Evolutionary conservation across 2,797 vertebrate species (phyloP).

Genomic region (Garrulus glandarius): DNA sequence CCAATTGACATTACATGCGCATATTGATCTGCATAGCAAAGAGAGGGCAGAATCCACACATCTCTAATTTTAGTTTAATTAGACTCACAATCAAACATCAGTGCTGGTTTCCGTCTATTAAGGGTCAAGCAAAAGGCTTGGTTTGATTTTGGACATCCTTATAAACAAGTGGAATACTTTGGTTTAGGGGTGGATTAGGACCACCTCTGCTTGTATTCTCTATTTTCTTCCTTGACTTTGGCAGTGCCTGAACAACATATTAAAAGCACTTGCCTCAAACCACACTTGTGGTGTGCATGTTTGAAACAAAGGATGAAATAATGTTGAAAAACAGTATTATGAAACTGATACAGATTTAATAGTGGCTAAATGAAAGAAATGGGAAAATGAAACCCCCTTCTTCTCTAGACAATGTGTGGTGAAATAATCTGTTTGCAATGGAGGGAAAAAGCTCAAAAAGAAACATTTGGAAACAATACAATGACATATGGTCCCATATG

Average conservation of each 20-base stretch:
- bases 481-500: conserved; percentile 48
- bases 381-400: conserved; percentile 10
- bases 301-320: conserved; percentile 35
- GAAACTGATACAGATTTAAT: conserved; percentile 43
- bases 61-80: not conserved
- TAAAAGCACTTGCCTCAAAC: conserved; percentile 29
- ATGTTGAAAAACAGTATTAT: conserved; percentile 37
- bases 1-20: not conserved
- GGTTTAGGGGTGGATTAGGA: not conserved
- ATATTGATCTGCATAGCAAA: not conserved
- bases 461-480: conserved; percentile 63
- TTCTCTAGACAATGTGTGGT: conserved; percentile 19
- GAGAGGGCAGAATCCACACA: not conserved
- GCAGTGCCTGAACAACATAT: not conserved
- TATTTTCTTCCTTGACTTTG: not conserved
- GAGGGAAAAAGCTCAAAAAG: conserved; percentile 14
- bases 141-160: not conserved
- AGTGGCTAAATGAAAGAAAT: conserved; percentile 27
- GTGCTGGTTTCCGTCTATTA: not conserved
- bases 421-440: not conserved
- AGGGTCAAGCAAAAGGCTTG: not conserved
- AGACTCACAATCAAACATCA: not conserved
- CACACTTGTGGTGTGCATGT: not conserved
- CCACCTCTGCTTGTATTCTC: not conserved
- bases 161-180: not conserved